Conservation (phyloP, 2,797 vertebrate species). For the Galaxias olidus region DNA sequence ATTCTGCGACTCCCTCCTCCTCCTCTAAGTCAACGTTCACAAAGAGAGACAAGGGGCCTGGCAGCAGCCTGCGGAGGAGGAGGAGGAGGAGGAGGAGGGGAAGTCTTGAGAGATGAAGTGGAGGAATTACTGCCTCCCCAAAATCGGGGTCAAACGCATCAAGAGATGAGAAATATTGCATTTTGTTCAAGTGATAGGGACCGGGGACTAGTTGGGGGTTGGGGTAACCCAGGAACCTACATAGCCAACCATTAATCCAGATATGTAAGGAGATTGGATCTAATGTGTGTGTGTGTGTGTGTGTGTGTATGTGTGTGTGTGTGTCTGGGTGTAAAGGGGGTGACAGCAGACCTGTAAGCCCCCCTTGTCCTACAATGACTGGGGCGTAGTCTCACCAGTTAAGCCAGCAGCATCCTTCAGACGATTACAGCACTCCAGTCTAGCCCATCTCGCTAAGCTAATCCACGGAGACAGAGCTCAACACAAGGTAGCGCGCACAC, state of each 20-base stretch:
- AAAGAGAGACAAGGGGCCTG: slow-evolving; percentile 3
- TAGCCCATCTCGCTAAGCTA: slow-evolving; percentile 28
- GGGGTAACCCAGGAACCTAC: slow-evolving; percentile 50
- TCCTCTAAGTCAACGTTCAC: slow-evolving; percentile 1
- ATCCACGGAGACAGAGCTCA: slow-evolving; percentile 29
- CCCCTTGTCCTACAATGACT: slow-evolving; percentile 32
- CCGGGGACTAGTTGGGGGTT: slow-evolving; percentile 16
- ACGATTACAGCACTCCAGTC: slow-evolving; percentile 41
- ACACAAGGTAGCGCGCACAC: neutral
- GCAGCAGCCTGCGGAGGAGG: slow-evolving; percentile 1
- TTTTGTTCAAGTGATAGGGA: slow-evolving; percentile 38
- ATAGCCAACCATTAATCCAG: slow-evolving; percentile 63
- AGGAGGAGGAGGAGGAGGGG: neutral
- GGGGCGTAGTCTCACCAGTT: slow-evolving; percentile 39
- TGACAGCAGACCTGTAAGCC: slow-evolving; percentile 51
- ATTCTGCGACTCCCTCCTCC: neutral
- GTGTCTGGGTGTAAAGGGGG: slow-evolving; percentile 2
- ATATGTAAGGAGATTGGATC: slow-evolving; percentile 71
- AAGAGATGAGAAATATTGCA: slow-evolving; percentile 22
- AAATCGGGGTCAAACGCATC: slow-evolving; percentile 1
- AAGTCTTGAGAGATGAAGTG: neutral
- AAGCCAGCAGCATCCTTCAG: slow-evolving; percentile 47
- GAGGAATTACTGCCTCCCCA: neutral
- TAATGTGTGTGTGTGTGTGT: slow-evolving; percentile 16
- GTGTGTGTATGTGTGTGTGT: slow-evolving; percentile 20